Evolutionary conservation across 1,140 invertebrate genomes (phyloP), one percentile per base, ranked within the genome.

Genomic region (Conopomorpha cramerella): DNA sequence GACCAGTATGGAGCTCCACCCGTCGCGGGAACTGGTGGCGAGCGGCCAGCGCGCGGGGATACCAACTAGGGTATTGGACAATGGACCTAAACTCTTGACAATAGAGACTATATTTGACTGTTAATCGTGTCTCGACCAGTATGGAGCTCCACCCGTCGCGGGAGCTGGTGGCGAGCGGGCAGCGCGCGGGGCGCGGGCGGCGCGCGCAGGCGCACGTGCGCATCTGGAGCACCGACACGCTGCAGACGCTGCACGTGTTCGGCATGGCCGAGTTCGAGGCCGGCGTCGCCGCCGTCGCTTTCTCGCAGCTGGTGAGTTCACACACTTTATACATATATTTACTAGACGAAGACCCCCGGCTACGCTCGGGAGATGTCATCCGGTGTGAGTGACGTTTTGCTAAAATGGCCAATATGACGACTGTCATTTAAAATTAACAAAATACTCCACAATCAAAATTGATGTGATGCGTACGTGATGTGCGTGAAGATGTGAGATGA

Each of bases 211-310:
- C 94, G 1, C 94, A 96, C 58, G 90, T 98, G 6, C 82, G 94
- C 23, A 92, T 98, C 43, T 98, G 95, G 95, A 93, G 93, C 50
- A 92, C 92, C 0, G 90, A 95, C 55, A 95, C 90, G 12, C 77
- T 98, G 36, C 87, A 92, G 54, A 97, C 95, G 0, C 78, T 96
- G 4, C 92, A 94, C 57, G 90, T 96, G 8, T 93, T 96, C 43
- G 90, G 93, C 8, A 92, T 93, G 86, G 90, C 90, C 0, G 92
- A 95, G 58, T 90, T 96, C 56, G 91, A 96, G 51, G 84, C 90
- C 37, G 93, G 93, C 1, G 91, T 96, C 3, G 86, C 90, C 0
- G 92, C 92, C 3, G 83, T 96, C 0, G 90, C 91, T 0, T 98
- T 97, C 74, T 96, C 94, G 0, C 88, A 93, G 60, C 63, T 91